Base-by-base conservation (phyloP, 92 coral and sea anemone genomes). In the Pocillopora grandis region DNA sequence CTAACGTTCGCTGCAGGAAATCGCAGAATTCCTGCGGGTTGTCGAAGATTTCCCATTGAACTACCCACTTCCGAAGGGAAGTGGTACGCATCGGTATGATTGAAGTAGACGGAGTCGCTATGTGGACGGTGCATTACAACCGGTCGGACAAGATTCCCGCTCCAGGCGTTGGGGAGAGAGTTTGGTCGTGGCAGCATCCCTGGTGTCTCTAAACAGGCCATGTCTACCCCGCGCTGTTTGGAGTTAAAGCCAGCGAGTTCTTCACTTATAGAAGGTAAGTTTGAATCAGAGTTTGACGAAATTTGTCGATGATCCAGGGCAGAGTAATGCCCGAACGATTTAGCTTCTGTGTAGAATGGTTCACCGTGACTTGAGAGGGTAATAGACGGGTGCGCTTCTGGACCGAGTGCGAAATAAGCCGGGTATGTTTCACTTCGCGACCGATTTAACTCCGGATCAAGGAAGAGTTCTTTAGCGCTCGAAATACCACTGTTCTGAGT, bases 261-360 rank as follows among this genome's bases (percentile, higher is more conserved):
- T 48, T 89, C 92, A 27, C 83, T 85, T 68, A 89, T 80, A 12
- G 87, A 75, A 4, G 92, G 90, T 62, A 89, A 80, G 57, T 62
- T 75, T 17, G 81, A 74, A 58, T 89, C 90, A 6, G 92, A 89
- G 36, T 11, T 66, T 0, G 86, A 64, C 6, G 86, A 36, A 17
- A 83, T 15, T 19, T 83, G 80, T 19, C 66, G 52, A 8, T 74
- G 74, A 63, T 73, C 64, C n/a, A 63, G 66, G 14, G 63, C 80
- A 1, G 73, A 9, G 55, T 73, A 83, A 14, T 62, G 80, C 6
- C 86, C 86, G 21, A 83, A 33, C 14, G 86, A 83, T 19, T 83
- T 83, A 10, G 86, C 86, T 74, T 83, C 86, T n/a, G 86, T 83
- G 73, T 83, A 83, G 58, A 36, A 74, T 15, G 86, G 86, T 73